A percentile compares a stretch with the other conserved stretches of the same genome.
These are phyloP conservation scores for Bufo gargarizans DNA, from an alignment of 2,113 vertebrate genomes.

Conservation along the genomic window DNA sequence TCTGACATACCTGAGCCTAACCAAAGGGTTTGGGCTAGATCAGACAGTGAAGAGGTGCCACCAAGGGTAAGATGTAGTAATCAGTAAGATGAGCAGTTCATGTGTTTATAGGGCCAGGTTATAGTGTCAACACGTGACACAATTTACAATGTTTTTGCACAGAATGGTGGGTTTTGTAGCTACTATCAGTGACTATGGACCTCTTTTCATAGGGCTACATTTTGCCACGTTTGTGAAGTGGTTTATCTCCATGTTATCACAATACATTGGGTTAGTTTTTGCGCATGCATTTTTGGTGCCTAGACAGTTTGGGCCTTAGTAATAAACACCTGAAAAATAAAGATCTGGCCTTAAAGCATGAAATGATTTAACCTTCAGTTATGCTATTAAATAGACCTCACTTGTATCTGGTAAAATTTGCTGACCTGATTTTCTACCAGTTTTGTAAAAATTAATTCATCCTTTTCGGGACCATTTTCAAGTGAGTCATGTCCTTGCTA, in stretches of 20 bases:
- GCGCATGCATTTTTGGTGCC: neutral
- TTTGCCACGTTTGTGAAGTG: neutral
- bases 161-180: neutral
- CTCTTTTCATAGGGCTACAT: neutral
- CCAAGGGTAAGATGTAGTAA: slow-evolving; percentile 90
- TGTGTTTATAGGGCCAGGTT: slow-evolving; percentile 45
- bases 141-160: neutral
- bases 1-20: slow-evolving; percentile 77
- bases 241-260: neutral
- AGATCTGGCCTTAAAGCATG: neutral
- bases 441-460: neutral
- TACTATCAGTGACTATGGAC: neutral
- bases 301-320: neutral
- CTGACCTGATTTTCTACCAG: neutral
- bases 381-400: neutral
- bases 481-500: neutral
- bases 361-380: neutral
- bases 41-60: slow-evolving; percentile 89
- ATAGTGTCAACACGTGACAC: slow-evolving; percentile 6
- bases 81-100: slow-evolving; percentile 71
- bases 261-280: neutral
- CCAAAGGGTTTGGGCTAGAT: slow-evolving; percentile 85
- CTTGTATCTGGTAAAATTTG: neutral
- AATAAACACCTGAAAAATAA: too few species aligned
- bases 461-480: neutral